These are phyloP conservation scores for Corythaeola cristata DNA, from an alignment of 2,113 vertebrate genomes.

Conservation along the genomic window DNA sequence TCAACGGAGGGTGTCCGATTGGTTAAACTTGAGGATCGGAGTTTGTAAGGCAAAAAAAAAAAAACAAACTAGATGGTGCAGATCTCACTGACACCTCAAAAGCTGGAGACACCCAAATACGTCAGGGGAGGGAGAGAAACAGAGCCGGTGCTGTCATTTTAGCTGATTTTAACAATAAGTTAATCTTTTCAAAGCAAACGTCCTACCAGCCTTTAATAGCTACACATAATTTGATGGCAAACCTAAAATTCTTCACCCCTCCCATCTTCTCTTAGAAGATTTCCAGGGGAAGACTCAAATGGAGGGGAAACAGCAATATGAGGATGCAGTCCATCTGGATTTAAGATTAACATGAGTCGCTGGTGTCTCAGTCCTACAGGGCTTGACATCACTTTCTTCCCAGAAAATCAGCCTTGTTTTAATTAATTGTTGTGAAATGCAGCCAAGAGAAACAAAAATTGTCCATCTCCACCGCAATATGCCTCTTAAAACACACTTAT, in stretches of 20 bases:
- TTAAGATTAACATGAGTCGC: not conserved
- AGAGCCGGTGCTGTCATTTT: not conserved
- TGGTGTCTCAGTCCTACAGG: not conserved
- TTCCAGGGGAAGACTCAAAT: not conserved
- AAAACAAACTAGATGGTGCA: fast-evolving
- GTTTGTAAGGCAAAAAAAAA: not conserved
- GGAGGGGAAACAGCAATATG: not conserved
- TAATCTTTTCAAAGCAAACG: not conserved
- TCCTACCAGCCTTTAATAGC: not conserved
- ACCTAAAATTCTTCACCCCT: not conserved
- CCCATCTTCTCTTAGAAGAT: not conserved
- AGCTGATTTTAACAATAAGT: not conserved
- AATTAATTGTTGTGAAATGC: not conserved
- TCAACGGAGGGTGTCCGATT: not conserved
- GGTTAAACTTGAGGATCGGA: not conserved
- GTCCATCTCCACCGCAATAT: not conserved
- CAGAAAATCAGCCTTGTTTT: not conserved
- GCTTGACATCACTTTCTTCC: not conserved
- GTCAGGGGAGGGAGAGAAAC: not conserved
- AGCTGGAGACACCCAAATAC: not conserved
- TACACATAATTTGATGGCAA: not conserved
- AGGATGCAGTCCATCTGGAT: not conserved
- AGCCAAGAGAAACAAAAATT: not conserved
- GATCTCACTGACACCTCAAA: not conserved
- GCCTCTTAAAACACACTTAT: not conserved